Evolutionary conservation across 2,113 vertebrate species (phyloP).

Genomic region (Leucoraja erinaceus): DNA sequence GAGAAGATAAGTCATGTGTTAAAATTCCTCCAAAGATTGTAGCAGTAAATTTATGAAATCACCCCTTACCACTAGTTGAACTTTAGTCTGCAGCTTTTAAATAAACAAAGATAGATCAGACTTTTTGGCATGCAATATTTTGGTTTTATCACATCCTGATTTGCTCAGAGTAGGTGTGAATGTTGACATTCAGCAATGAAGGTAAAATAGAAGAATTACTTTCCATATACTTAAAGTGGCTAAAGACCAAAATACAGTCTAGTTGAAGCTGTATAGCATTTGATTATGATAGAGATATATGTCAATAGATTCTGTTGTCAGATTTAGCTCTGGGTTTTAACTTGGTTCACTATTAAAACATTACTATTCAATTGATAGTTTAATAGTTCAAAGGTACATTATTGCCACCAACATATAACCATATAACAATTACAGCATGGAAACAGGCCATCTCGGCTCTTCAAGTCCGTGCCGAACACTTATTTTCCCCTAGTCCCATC

Average conservation of each 20-base stretch:
- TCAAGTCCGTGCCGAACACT: too few relatives aligned
- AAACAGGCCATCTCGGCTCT: too few relatives aligned
- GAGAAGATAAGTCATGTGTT: too few relatives aligned
- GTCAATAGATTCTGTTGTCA: neutral
- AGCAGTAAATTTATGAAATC: neutral
- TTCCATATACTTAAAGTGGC: neutral
- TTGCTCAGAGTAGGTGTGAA: neutral
- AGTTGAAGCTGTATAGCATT: neutral
- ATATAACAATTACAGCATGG: too few relatives aligned
- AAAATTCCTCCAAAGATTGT: neutral
- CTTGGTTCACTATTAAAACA: neutral
- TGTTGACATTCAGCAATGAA: neutral
- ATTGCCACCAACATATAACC: too few relatives aligned
- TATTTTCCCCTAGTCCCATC: too few relatives aligned
- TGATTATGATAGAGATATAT: neutral
- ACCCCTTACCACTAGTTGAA: neutral
- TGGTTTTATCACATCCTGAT: neutral
- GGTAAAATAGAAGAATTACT: neutral
- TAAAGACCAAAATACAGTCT: neutral
- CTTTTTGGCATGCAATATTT: neutral
- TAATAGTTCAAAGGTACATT: too few relatives aligned
- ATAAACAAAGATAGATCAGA: neutral
- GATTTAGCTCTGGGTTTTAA: neutral
- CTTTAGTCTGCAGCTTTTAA: neutral
- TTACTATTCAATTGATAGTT: too few relatives aligned